Base-by-base conservation (phyloP, 2,888 invertebrate genomes). In the Dynastes maya region DNA sequence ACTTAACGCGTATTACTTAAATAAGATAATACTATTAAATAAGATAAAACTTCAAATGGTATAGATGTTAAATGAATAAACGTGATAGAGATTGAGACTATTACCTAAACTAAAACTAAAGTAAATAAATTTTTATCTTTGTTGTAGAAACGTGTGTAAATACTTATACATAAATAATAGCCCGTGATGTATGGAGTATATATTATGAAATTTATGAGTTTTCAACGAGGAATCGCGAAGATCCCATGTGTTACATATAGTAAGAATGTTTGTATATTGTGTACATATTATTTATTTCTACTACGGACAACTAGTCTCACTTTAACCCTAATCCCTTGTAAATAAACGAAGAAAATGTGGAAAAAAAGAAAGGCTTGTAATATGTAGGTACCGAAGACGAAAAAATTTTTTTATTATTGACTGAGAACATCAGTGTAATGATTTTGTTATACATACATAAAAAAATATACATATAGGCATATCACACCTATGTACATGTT, bases 401-500 rank as follows among this genome's bases (percentile, higher is more conserved):
- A 68, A 81, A 80, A 77, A 81, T 82, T 83, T 85, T 84, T 85
- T 85, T 84, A 85, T 85, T 84, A 85, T 83, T 85, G 84, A 86
- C 84, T 85, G 85, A 74, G 55, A 85, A 80, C 71, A 80, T 68
- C 68, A 51, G 68, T 51, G 84, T 86, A 85, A 82, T 84, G 82
- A 82, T 83, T 84, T 84, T 84, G 81, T 84, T 84, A 83, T 83
- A 82, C 81, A 74, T 74, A 74, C 45, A 45, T 45, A 70, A 40
- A 67, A 40, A 65, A 63, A 63, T 63, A 68, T 51, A 71, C 49
- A 71, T 82, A 84, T 86, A 86, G 85, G 85, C 86, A 87, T 87
- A 87, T 87, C 86, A 86, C 84, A 86, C 84, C 84, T 86, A 85
- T 87, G 85, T 88, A 87, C 86, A 87, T 87, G 86, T 87, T 87